Percentiles rank a stretch among this genome's conserved stretches.
phyloP scores from a whole-genome alignment of 1,140 invertebrate genomes.

The Drosophila guanche region DNA sequence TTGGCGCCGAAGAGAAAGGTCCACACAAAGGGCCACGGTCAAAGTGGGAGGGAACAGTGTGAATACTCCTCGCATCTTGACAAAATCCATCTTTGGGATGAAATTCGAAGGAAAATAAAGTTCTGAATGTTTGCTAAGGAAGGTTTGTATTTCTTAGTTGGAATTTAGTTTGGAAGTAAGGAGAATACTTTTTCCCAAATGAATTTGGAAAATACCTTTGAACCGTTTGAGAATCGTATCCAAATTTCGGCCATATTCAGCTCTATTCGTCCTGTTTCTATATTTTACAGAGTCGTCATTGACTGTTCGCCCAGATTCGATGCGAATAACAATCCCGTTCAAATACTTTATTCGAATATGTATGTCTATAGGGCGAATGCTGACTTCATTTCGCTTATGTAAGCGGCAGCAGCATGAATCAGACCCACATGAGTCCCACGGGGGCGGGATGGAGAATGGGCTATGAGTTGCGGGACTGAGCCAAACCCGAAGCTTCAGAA shows the following conservation, averaged over 20 bases:
- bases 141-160: too few species aligned
- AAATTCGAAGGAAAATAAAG: too few species aligned
- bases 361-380: constrained; percentile 60
- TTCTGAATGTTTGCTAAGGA: too few species aligned
- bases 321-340: constrained; percentile 28
- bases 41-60: constrained; percentile 24
- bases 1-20: constrained; percentile 41
- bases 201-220: too few species aligned
- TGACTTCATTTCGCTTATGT: constrained; percentile 69
- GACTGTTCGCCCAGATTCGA: not conserved
- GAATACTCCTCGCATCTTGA: not conserved
- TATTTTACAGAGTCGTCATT: not conserved
- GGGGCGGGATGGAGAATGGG: constrained; percentile 3
- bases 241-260: too few species aligned
- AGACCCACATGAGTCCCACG: constrained; percentile 36
- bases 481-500: constrained; percentile 1
- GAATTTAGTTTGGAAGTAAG: too few species aligned
- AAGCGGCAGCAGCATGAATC: constrained; percentile 36
- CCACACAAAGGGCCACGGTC: constrained; percentile 26
- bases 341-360: constrained; percentile 35
- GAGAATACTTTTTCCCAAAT: too few species aligned
- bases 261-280: too few species aligned
- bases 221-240: too few species aligned
- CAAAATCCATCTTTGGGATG: too few species aligned
- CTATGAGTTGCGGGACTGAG: not conserved